A percentile compares a stretch with the other conserved stretches of the same genome.
Conservation (phyloP, 2,113 vertebrate species). For the Labrus mixtus region DNA sequence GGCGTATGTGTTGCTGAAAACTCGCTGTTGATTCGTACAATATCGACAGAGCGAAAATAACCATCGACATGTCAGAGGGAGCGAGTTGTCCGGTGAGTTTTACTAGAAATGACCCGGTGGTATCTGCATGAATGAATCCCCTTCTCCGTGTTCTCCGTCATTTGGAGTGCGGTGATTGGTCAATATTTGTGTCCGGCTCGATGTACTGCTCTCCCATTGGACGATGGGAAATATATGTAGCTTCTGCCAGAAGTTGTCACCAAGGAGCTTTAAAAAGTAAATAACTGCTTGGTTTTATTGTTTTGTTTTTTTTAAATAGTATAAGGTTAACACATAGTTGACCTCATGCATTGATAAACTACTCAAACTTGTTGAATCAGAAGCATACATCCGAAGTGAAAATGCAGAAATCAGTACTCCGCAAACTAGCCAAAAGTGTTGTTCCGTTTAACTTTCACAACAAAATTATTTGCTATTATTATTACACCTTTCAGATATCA, state of each 20-base stretch:
- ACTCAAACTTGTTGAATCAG: no score
- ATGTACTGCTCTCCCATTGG: constrained; percentile 38
- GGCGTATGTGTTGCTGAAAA: neutral
- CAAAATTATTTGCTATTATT: no score
- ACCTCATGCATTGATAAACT: neutral
- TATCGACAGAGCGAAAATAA: neutral
- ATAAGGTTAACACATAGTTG: no score
- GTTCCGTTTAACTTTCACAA: neutral
- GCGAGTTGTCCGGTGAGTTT: constrained; percentile 56
- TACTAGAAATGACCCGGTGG: neutral
- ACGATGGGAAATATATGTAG: neutral
- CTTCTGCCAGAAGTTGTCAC: neutral
- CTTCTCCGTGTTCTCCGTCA: constrained; percentile 5
- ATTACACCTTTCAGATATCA: no score
- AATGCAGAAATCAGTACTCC: neutral
- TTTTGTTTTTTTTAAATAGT: neutral
- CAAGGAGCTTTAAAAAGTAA: neutral
- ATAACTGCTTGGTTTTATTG: neutral
- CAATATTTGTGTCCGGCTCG: neutral
- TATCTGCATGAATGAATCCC: neutral
- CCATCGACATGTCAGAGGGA: constrained; percentile 63
- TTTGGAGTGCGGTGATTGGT: constrained; percentile 45
- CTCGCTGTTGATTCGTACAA: neutral
- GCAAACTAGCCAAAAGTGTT: neutral
- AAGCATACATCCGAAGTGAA: neutral